These are phyloP conservation scores for Hedychridium roseum DNA, from an alignment of 2,888 invertebrate species.

Conservation along the genomic window DNA sequence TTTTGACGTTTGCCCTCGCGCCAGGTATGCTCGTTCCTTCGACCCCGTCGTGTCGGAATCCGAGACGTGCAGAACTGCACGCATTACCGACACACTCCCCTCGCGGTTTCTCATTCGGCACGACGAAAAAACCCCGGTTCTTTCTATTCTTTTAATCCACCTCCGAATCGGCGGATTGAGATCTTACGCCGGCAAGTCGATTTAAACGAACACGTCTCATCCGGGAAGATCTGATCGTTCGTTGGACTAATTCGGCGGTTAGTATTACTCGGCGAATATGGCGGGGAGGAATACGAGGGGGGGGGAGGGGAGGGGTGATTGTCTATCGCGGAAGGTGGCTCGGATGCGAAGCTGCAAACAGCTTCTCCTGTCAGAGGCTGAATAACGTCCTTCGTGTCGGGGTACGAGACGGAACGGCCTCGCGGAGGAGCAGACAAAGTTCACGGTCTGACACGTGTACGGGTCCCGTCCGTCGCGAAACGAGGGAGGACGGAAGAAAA, in stretches of 20 bases:
- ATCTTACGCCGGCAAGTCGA: no score
- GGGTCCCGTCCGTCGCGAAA: neutral
- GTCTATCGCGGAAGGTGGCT: no score
- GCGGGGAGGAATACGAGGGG: conserved; percentile 1
- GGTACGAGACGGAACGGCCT: no score
- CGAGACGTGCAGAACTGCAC: conserved; percentile 36
- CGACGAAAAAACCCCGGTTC: neutral
- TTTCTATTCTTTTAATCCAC: neutral
- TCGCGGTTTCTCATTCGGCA: neutral
- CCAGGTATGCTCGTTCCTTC: conserved; percentile 44
- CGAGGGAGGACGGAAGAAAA: conserved; percentile 12
- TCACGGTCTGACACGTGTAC: conserved; percentile 12
- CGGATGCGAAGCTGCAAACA: no score
- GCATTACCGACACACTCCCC: neutral
- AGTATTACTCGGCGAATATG: neutral
- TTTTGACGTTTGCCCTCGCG: conserved; percentile 61
- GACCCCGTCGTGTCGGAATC: conserved; percentile 48
- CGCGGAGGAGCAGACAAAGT: no score
- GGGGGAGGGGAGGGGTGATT: no score
- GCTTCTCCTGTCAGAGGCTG: no score
- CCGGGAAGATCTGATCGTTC: no score
- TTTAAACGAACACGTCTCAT: no score
- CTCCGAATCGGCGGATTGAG: no score
- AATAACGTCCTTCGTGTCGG: no score
- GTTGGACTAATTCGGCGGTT: conserved; percentile 1